Evolutionary conservation across 2,888 invertebrate species (phyloP), one percentile per base, ranked within the genome.

Genomic region (Heliconius cydno): DNA sequence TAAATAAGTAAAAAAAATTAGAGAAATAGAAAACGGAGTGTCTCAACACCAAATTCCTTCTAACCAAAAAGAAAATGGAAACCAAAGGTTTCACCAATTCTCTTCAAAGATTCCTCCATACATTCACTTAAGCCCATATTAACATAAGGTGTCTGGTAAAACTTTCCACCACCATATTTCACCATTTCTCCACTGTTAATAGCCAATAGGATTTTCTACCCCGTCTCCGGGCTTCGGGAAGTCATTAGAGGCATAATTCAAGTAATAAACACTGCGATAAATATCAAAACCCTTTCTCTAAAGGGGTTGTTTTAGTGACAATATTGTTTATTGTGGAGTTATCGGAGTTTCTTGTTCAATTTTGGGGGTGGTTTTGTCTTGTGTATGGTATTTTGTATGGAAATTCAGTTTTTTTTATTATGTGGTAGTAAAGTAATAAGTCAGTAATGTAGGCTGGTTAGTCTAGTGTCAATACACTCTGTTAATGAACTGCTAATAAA

Each of bases 171-270:
- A 52, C 90, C 85, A 93, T 94, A 94, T 91, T 90, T 94, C 89
- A 93, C 91, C 88, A 91, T 90, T 90, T 88, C 92, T 91, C 90
- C 92, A 91, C 93, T 92, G 92, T 91, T 95, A 94, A 94, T 94
- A 94, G 94, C 91, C 93, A 91, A 95, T 94, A 94, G 94, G 94
- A 94, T 94, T 94, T 94, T 93, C 93, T 91, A 90, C 90, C 90
- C 87, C 90, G 86, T 85, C 86, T 79, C 80, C 86, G 89, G 90
- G 87, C 90, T 93, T 93, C 91, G 92, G 91, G 92, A 94, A 94
- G 94, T 94, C 94, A 94, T 95, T 94, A 94, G 90, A 92, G 91
- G 93, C 90, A 94, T 94, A 94, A 95, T 94, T 95, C 93, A 94
- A 94, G 94, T 91, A 93, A 95, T 94, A 95, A 95, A 95, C 95